Base-by-base conservation (phyloP, 2,888 invertebrate species). In the Eudasyphora cyanicolor region DNA sequence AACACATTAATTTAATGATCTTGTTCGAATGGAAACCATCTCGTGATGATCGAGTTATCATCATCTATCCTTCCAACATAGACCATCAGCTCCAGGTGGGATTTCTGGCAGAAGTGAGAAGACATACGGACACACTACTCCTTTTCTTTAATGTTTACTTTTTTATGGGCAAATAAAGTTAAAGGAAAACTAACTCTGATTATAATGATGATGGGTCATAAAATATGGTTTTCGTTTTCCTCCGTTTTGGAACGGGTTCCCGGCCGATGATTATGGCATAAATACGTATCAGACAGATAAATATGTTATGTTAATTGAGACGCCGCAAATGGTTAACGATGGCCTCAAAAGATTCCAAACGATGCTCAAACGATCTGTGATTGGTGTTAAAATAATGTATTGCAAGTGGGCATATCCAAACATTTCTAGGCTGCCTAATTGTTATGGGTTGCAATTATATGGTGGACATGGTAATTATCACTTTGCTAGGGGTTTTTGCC, bases 1-100 rank as follows among this genome's bases (percentile, higher is more conserved):
- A 76, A 76, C 81, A 81, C 81, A 77, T 81, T 81, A 73, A 67
- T 45, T 77, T 81, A 76, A 77, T 57, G 81, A 81, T 81, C 54
- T 24, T 60, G 42, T 42, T 42, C 67, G 35, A 19, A 67, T 62
- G 29, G 67, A 67, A 24, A 38, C 3, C 38, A 42, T 24, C 24
- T 42, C 24, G 67, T 42, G 21, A n/a, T 67, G 42, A 67, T 42
- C 67, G 21, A 21, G 42, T 67, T 67, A 42, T 42, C 42, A n/a
- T n/a, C 24, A 57, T 17, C 29, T 60, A 14, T 4, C 17, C 4
- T n/a, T 19, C 35, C 8, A 7, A 19, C 12, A n/a, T 17, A n/a
- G 2, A 35, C 62, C 4, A 19, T 21, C 21, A 6, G 21, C 35
- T 51, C 24, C 62, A n/a, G 32, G 62, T 32, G 8, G 24, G 2